These are phyloP conservation scores for Calonectris borealis DNA, from an alignment of 2,113 vertebrate species.

Conservation along the genomic window DNA sequence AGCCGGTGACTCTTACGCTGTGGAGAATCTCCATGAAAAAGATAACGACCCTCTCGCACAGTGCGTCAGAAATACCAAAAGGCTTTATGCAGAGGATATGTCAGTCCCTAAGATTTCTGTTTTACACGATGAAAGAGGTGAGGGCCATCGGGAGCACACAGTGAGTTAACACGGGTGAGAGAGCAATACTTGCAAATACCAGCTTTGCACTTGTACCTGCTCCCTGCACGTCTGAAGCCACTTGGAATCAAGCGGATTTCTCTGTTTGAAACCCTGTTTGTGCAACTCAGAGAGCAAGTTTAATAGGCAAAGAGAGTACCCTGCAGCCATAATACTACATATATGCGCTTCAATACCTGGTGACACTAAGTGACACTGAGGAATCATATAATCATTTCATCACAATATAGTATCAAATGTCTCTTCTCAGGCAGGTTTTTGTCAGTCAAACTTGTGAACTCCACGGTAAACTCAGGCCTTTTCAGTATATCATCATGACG, in stretches of 20 bases:
- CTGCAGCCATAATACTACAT: fast-evolving
- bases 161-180: fast-evolving
- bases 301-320: neutral
- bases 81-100: fast-evolving
- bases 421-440: neutral
- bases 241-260: neutral
- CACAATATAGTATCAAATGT: neutral
- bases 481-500: neutral
- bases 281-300: neutral
- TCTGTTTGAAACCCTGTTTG: too few species aligned
- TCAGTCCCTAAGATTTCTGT: fast-evolving
- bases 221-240: fast-evolving
- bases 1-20: neutral
- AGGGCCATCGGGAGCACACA: fast-evolving
- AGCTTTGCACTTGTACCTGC: neutral
- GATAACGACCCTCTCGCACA: neutral
- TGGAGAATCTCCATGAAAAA: neutral
- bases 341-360: fast-evolving
- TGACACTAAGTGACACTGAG: neutral
- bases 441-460: neutral
- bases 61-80: neutral
- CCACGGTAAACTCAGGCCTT: neutral
- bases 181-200: neutral
- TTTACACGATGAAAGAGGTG: fast-evolving
- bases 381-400: neutral